These are phyloP conservation scores for Acheta domesticus DNA, from an alignment of 2,888 invertebrate species.

Conservation along the genomic window DNA sequence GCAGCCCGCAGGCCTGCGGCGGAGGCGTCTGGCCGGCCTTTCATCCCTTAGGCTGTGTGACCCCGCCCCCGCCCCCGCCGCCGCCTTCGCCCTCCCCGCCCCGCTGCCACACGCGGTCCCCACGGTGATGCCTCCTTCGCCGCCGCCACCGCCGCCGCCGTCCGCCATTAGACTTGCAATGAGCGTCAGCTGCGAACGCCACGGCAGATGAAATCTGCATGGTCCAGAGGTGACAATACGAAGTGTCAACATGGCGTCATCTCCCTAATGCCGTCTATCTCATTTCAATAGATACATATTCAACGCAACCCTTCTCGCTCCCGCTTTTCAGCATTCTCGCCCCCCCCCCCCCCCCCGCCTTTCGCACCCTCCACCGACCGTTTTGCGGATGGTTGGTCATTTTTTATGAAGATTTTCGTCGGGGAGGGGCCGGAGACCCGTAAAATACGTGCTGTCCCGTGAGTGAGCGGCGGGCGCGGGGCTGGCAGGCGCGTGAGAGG, in stretches of 20 bases:
- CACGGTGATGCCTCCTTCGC: no score
- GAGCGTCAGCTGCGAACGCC: background rate
- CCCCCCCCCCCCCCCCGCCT: background rate
- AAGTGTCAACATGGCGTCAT: slow-evolving; percentile 10
- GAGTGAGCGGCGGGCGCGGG: no score
- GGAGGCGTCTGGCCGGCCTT: no score
- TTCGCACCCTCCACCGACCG: background rate
- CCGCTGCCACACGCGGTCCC: no score
- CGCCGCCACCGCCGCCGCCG: no score
- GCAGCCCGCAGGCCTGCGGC: background rate
- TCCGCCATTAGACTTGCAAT: background rate
- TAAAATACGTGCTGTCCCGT: no score
- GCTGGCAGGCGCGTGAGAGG: no score
- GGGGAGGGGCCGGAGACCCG: no score
- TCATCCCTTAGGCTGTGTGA: no score
- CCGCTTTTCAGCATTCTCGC: background rate
- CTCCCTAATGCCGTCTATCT: slow-evolving; percentile 18
- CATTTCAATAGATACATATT: slow-evolving; percentile 18
- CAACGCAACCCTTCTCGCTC: background rate
- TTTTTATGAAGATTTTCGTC: background rate
- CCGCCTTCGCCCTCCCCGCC: no score
- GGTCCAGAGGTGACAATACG: slow-evolving; percentile 18
- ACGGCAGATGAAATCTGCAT: slow-evolving; percentile 9
- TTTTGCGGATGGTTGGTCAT: background rate
- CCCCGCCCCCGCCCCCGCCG: no score